Evolutionary conservation across 2,797 vertebrate genomes (phyloP).

Genomic region (Holocentrus rufus): DNA sequence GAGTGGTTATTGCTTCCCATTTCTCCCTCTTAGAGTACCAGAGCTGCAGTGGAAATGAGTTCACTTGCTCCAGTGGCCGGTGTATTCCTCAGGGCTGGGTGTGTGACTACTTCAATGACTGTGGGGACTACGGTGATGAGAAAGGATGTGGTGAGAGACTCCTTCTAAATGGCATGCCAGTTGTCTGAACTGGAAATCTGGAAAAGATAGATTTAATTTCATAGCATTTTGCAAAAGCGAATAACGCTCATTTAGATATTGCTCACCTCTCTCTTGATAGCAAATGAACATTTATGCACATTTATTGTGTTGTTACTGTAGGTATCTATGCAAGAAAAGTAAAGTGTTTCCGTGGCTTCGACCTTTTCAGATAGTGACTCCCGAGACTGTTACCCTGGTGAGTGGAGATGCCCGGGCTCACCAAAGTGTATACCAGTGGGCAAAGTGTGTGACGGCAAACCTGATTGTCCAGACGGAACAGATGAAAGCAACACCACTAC

Average conservation of each 20-base stretch:
- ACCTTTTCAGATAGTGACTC: slow-evolving; percentile 74
- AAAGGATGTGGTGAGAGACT: slow-evolving; percentile 79
- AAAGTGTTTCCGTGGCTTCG: neutral
- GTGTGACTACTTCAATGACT: slow-evolving; percentile 82
- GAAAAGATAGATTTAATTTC: neutral
- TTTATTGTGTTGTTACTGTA: no score
- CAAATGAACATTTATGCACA: no score
- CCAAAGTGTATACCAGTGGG: slow-evolving; percentile 71
- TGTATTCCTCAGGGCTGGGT: slow-evolving; percentile 81
- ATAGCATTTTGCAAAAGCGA: neutral
- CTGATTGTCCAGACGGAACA: slow-evolving; percentile 78
- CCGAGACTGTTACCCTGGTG: slow-evolving; percentile 81
- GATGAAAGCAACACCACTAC: slow-evolving; percentile 80
- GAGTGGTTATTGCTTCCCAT: neutral
- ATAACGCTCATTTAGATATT: no score
- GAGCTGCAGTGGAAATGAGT: slow-evolving; percentile 77
- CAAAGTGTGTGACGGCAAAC: slow-evolving; percentile 77
- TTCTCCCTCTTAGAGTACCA: slow-evolving; percentile 65
- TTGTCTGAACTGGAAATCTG: neutral
- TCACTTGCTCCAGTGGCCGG: slow-evolving; percentile 78
- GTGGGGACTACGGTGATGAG: slow-evolving; percentile 82
- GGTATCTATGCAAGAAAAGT: no score
- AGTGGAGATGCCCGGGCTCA: slow-evolving; percentile 82
- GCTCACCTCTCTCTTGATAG: no score
- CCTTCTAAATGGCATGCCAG: neutral